phyloP scores from a whole-genome alignment of 2,888 invertebrate species.

The Tenthredo livida region DNA sequence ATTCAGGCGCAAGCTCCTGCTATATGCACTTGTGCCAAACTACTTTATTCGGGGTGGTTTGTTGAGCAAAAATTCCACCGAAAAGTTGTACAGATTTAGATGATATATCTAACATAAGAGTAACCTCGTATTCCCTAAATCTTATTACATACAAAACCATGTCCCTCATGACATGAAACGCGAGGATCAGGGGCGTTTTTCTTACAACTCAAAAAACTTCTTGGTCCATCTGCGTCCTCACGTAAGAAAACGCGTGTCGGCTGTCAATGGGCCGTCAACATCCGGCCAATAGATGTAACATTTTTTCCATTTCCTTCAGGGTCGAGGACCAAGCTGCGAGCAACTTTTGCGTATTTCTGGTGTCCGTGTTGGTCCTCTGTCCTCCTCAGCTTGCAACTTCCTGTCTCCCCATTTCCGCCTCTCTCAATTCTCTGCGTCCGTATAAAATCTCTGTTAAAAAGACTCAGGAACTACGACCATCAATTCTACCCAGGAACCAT shows the following conservation, averaged over 20 bases:
- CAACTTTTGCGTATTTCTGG: constrained; percentile 17
- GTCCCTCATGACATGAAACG: neutral
- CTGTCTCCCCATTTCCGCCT: constrained; percentile 15
- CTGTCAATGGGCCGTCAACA: constrained; percentile 47
- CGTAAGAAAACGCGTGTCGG: constrained; percentile 22
- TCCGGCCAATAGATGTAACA: constrained; percentile 25
- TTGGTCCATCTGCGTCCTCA: neutral
- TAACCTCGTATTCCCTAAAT: neutral
- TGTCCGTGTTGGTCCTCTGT: neutral
- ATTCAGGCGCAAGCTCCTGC: neutral
- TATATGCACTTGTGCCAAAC: neutral
- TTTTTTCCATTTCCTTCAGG: constrained; percentile 30
- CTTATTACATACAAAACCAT: neutral
- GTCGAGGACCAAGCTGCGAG: neutral
- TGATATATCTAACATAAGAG: neutral
- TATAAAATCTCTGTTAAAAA: neutral
- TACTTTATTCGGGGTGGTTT: neutral
- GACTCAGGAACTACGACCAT: neutral
- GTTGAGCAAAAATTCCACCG: neutral
- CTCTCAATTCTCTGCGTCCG: neutral
- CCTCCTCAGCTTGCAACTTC: neutral
- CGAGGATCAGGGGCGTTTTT: neutral
- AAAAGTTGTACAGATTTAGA: neutral
- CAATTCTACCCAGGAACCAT: constrained; percentile 40
- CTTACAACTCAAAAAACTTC: neutral